These are phyloP conservation scores for Scrobipalpa costella DNA, from an alignment of 2,888 invertebrate genomes.

Conservation along the genomic window DNA sequence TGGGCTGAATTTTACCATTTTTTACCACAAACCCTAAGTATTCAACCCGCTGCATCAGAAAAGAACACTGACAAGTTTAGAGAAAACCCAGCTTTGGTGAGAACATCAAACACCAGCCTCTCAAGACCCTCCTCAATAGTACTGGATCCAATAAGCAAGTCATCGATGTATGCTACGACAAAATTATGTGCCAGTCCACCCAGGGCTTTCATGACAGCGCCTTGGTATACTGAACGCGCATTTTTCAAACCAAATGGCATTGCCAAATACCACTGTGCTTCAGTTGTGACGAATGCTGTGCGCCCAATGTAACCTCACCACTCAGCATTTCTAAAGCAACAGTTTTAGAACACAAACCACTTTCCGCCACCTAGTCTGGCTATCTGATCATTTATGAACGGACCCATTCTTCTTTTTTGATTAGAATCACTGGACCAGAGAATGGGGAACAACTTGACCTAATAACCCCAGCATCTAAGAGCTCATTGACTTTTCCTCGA, in stretches of 20 bases:
- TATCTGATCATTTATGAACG: no score
- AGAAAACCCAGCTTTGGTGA: conserved; percentile 14
- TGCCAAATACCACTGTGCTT: conserved; percentile 18
- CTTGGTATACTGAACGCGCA: conserved; percentile 1
- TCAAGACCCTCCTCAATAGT: conserved; percentile 4
- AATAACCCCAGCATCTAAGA: no score
- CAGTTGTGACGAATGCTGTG: conserved; percentile 18
- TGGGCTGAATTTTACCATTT: no score
- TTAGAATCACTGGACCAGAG: no score
- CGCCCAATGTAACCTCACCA: conserved; percentile 12
- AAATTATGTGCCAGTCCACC: background rate
- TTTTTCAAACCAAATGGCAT: conserved; percentile 19
- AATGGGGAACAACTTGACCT: no score
- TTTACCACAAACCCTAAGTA: conserved; percentile 26
- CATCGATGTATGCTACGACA: conserved; percentile 4
- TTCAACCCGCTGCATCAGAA: conserved; percentile 27
- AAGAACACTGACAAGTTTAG: conserved; percentile 28
- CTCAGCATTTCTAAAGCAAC: conserved; percentile 11
- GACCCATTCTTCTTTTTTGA: no score
- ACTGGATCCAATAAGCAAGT: background rate
- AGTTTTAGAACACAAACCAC: conserved; percentile 21
- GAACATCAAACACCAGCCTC: background rate
- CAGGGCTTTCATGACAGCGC: background rate
- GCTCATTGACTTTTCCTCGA: conserved; percentile 23
- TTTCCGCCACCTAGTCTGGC: no score